phyloP scores from a whole-genome alignment of 2,888 invertebrate species.

The Calameuta pallipes region DNA sequence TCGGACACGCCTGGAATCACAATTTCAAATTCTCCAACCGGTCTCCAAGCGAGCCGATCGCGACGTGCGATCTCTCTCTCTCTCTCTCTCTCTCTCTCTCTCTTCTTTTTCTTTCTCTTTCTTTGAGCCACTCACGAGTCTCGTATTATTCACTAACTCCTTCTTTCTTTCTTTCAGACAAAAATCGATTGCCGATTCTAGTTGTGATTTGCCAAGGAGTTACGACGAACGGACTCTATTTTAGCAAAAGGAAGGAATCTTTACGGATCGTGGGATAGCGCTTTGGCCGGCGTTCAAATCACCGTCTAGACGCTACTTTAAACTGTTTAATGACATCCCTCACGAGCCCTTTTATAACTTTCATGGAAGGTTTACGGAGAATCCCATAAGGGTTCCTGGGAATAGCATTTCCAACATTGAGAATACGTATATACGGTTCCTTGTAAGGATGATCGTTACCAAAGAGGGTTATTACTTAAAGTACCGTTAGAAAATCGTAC shows the following conservation, averaged over 20 bases:
- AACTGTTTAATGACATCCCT: not conserved
- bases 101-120: not conserved
- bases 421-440: not conserved
- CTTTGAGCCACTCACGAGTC: not conserved
- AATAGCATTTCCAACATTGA: not conserved
- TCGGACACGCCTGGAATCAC: constrained; percentile 57
- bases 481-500: not conserved
- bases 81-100: not conserved
- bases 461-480: not conserved
- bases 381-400: not conserved
- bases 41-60: constrained; percentile 20
- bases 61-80: constrained; percentile 4
- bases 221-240: not conserved
- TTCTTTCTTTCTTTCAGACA: not conserved
- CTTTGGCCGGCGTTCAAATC: not conserved
- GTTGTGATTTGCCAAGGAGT: not conserved
- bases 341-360: not conserved
- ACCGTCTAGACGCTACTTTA: not conserved
- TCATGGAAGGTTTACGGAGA: not conserved
- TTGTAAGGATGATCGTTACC: not conserved
- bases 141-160: not conserved
- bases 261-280: not conserved
- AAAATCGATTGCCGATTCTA: constrained; percentile 1
- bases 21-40: constrained; percentile 50
- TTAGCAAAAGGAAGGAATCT: not conserved